Evolutionary conservation across 2,113 vertebrate species (phyloP).

Genomic region (Pseudorhombus dupliciocellatus): DNA sequence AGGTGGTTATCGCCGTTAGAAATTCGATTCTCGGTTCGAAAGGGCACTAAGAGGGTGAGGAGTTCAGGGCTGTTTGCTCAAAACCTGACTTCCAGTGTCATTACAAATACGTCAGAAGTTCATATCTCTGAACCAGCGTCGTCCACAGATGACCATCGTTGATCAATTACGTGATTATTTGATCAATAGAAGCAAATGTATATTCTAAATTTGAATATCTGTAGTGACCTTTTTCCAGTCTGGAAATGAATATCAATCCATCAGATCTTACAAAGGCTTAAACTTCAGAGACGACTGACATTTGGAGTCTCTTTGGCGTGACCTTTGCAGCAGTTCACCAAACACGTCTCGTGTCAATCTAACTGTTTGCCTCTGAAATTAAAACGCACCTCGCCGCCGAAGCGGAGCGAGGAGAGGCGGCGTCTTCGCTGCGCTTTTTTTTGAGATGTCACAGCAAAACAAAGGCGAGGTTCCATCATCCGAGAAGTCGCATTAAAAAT

Average conservation of each 20-base stretch:
- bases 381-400: slow-evolving; percentile 27
- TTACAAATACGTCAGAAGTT: slow-evolving; percentile 2
- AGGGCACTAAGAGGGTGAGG: slow-evolving; percentile 49
- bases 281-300: slow-evolving; percentile 69
- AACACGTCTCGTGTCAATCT: slow-evolving; percentile 62
- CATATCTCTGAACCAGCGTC: neutral
- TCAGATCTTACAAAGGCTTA: slow-evolving; percentile 57
- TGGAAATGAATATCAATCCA: slow-evolving; percentile 43
- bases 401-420: neutral
- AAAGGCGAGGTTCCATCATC: slow-evolving; percentile 14
- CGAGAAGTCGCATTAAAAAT: slow-evolving; percentile 16
- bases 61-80: slow-evolving; percentile 57
- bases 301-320: slow-evolving; percentile 61
- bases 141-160: slow-evolving; percentile 8
- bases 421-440: slow-evolving; percentile 18
- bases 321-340: slow-evolving; percentile 66
- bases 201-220: slow-evolving; percentile 47
- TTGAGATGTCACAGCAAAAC: slow-evolving; percentile 19
- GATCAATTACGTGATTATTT: too few relatives aligned
- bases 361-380: slow-evolving; percentile 41
- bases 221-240: slow-evolving; percentile 57
- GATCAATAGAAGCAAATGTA: slow-evolving; percentile 12
- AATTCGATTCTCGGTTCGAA: slow-evolving; percentile 59
- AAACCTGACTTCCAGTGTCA: slow-evolving; percentile 28
- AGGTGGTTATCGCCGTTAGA: slow-evolving; percentile 52